phyloP scores from a whole-genome alignment of 2,888 invertebrate genomes.

The Torymus aiolomorphi region DNA sequence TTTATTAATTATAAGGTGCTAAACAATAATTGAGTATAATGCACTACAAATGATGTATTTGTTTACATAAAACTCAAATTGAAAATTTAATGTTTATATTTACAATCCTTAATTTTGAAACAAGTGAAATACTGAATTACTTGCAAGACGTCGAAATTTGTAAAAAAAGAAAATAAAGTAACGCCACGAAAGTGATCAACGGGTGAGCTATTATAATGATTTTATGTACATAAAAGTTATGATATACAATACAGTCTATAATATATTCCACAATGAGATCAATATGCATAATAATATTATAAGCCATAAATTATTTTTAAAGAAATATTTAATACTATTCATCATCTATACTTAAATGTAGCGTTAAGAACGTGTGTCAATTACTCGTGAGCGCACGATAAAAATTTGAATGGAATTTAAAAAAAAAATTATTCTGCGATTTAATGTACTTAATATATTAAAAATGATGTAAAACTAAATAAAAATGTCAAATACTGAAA shows the following conservation, averaged over 20 bases:
- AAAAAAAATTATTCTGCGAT: too few relatives aligned
- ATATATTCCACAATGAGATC: slow-evolving; percentile 20
- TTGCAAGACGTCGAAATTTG: not conserved
- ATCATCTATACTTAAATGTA: not conserved
- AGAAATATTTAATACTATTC: slow-evolving; percentile 19
- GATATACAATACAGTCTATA: not conserved
- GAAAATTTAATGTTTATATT: too few relatives aligned
- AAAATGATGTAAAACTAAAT: too few relatives aligned
- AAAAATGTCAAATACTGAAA: too few relatives aligned
- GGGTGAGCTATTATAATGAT: not conserved
- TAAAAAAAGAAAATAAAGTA: slow-evolving; percentile 20
- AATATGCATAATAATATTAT: slow-evolving; percentile 32
- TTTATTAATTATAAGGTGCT: too few relatives aligned
- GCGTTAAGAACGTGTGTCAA: not conserved
- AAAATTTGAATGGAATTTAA: too few relatives aligned
- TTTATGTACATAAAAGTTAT: slow-evolving; percentile 35
- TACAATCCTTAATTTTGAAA: too few relatives aligned
- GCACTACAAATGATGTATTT: too few relatives aligned
- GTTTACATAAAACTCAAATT: not conserved
- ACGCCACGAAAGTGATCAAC: slow-evolving; percentile 30
- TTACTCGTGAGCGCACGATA: too few relatives aligned
- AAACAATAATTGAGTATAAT: too few relatives aligned
- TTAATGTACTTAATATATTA: too few relatives aligned
- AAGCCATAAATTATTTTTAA: slow-evolving; percentile 45
- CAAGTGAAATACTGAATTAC: slow-evolving; percentile 10